Conservation (phyloP, 2,113 vertebrate genomes). For the Poeciliopsis prolifica region DNA sequence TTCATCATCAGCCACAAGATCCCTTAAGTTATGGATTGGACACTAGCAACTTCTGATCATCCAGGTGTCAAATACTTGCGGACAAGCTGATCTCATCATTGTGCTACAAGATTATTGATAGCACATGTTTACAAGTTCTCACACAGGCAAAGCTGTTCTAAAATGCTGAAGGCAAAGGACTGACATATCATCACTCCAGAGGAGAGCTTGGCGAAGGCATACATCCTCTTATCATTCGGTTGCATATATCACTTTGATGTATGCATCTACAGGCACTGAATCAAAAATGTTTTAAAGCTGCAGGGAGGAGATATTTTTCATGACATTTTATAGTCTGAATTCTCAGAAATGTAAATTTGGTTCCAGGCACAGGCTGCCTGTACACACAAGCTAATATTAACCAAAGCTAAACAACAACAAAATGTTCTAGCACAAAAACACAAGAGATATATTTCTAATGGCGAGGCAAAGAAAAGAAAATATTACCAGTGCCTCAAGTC, state of each 20-base stretch:
- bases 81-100: conserved; percentile 22
- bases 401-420: neutral
- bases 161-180: conserved; percentile 29
- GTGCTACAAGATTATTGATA: conserved; percentile 48
- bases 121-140: conserved; percentile 40
- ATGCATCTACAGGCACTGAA: conserved; percentile 37
- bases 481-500: neutral
- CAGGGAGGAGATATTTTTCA: conserved; percentile 16
- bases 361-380: conserved; percentile 1
- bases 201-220: conserved; percentile 4
- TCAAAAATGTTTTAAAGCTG: conserved; percentile 30
- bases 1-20: neutral
- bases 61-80: conserved; percentile 19
- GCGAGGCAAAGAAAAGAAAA: neutral
- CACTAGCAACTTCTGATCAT: conserved; percentile 28
- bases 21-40: conserved; percentile 1
- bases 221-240: conserved; percentile 43
- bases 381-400: neutral
- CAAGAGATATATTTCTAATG: neutral
- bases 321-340: conserved; percentile 9
- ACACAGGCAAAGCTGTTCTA: conserved; percentile 24
- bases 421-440: conserved; percentile 1
- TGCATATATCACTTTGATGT: conserved; percentile 55
- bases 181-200: conserved; percentile 53
- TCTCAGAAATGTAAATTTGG: conserved; percentile 18